phyloP scores from a whole-genome alignment of 1,140 invertebrate genomes.

The Ceratina calcarata region DNA sequence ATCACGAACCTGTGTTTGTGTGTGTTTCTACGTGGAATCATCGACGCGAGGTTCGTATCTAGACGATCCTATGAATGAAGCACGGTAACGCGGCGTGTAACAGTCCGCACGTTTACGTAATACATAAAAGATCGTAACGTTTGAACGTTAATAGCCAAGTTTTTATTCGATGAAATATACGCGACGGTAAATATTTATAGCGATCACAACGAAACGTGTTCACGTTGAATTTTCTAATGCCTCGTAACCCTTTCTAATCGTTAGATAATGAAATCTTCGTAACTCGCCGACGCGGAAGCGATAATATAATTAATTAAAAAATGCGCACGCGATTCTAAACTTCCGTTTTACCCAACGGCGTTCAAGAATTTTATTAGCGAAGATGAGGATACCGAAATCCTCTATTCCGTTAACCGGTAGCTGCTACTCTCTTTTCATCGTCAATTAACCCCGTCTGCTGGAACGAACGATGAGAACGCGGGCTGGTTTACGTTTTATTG shows the following conservation, averaged over 20 bases:
- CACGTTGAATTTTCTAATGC: background rate
- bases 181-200: background rate
- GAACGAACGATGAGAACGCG: background rate
- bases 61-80: slow-evolving; percentile 61
- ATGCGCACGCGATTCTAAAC: too few relatives aligned
- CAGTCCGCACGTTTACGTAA: slow-evolving; percentile 44
- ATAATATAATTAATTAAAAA: too few relatives aligned
- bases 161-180: background rate
- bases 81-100: slow-evolving; percentile 42
- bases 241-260: background rate
- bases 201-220: background rate
- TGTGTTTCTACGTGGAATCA: slow-evolving; percentile 17
- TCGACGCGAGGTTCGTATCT: slow-evolving; percentile 51
- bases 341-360: too few relatives aligned
- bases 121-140: slow-evolving; percentile 37
- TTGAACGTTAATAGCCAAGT: slow-evolving; percentile 14
- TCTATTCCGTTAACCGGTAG: background rate
- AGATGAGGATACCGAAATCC: background rate
- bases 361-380: too few relatives aligned
- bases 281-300: too few relatives aligned
- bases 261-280: too few relatives aligned
- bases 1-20: slow-evolving; percentile 6
- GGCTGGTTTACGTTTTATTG: background rate
- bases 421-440: too few relatives aligned
- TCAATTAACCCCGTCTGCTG: too few relatives aligned